Evolutionary conservation across 64 coral and sea anemone genomes (phyloP).

Genomic region (Hydrozoanthus tunicans): DNA sequence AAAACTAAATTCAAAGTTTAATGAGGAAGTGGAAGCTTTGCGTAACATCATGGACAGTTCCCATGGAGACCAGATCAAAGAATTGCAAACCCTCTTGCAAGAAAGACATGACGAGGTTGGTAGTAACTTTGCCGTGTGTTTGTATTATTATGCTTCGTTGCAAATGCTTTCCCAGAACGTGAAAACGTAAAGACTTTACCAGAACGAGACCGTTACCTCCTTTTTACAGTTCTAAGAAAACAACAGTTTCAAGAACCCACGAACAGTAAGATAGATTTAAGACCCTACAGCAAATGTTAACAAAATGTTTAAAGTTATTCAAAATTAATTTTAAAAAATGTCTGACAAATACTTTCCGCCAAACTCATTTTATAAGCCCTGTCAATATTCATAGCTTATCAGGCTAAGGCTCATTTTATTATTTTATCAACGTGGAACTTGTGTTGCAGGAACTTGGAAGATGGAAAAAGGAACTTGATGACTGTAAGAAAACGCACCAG

Average conservation of each 20-base stretch:
- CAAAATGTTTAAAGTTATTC: too few species aligned
- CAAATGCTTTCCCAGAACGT: too few species aligned
- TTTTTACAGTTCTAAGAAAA: too few species aligned
- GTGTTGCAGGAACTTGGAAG: constrained; percentile 53
- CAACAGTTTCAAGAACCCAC: too few species aligned
- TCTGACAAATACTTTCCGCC: too few species aligned
- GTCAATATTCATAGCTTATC: too few species aligned
- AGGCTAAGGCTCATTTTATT: background rate
- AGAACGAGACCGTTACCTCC: too few species aligned
- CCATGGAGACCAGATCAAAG: constrained; percentile 80
- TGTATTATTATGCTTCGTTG: background rate
- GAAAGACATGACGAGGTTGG: constrained; percentile 69
- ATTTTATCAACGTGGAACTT: background rate
- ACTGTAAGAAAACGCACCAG: constrained; percentile 40
- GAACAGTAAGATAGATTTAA: too few species aligned
- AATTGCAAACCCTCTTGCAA: constrained; percentile 68
- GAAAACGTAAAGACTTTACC: too few species aligned
- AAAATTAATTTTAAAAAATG: too few species aligned
- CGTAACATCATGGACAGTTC: constrained; percentile 76
- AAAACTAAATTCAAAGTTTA: constrained; percentile 58
- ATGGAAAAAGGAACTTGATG: constrained; percentile 29
- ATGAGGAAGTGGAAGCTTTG: constrained; percentile 62
- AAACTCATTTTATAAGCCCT: too few species aligned
- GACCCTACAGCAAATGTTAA: too few species aligned
- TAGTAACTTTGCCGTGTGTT: background rate